phyloP scores from a whole-genome alignment of 2,113 vertebrate genomes.

The Stercorarius parasiticus region DNA sequence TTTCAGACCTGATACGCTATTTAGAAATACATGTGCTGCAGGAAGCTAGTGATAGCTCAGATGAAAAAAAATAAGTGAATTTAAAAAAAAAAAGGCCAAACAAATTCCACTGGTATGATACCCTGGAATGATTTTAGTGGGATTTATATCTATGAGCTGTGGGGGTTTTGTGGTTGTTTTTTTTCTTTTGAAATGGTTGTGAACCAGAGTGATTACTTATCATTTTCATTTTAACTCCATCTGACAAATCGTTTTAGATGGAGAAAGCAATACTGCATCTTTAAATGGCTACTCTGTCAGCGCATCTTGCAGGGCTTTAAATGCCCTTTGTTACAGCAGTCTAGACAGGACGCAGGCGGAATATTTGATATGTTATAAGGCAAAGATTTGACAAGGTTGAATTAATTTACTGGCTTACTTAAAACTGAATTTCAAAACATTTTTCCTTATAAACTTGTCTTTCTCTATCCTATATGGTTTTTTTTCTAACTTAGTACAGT shows the following conservation, averaged over 20 bases:
- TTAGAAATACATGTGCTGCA: neutral
- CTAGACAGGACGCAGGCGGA: constrained; percentile 83
- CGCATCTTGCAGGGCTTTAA: constrained; percentile 75
- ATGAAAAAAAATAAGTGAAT: neutral
- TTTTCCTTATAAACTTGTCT: constrained; percentile 41
- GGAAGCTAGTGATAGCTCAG: neutral
- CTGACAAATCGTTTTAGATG: constrained; percentile 77
- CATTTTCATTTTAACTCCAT: constrained; percentile 77
- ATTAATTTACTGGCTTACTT: constrained; percentile 72
- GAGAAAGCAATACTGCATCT: constrained; percentile 72
- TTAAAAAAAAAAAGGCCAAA: neutral
- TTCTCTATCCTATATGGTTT: neutral
- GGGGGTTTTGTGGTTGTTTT: neutral
- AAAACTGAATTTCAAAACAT: constrained; percentile 67
- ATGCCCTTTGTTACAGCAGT: constrained; percentile 85
- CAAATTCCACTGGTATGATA: constrained; percentile 29
- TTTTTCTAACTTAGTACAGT: neutral
- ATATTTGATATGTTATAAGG: constrained; percentile 76
- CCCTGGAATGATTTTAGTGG: constrained; percentile 18
- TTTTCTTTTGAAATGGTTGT: constrained; percentile 37
- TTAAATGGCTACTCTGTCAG: constrained; percentile 81
- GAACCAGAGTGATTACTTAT: constrained; percentile 72
- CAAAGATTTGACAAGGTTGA: constrained; percentile 76
- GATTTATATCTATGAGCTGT: constrained; percentile 27
- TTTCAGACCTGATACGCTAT: neutral